These are phyloP conservation scores for Atethmia centrago DNA, from an alignment of 2,888 invertebrate species.

Conservation along the genomic window DNA sequence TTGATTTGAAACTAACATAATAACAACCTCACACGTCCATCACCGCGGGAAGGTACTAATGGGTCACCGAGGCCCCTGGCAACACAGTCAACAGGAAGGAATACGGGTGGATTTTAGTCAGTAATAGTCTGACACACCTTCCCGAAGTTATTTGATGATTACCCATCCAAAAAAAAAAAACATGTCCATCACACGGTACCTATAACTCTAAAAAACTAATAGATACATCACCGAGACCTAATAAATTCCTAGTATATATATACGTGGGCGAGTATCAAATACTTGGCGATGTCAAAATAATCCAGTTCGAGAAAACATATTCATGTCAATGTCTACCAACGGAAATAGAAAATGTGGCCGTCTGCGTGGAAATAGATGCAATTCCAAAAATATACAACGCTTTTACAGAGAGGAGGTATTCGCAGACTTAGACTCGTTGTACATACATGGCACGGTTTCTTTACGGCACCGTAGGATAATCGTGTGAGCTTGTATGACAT, in stretches of 20 bases:
- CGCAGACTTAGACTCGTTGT: conserved; percentile 8
- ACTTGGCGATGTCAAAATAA: conserved; percentile 62
- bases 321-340: conserved; percentile 65
- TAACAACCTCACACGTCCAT: too few species aligned
- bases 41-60: too few species aligned
- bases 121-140: too few species aligned
- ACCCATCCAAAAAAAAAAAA: too few species aligned
- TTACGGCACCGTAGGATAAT: neutral
- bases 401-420: conserved; percentile 42
- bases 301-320: conserved; percentile 57
- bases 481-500: neutral
- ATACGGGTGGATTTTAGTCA: too few species aligned
- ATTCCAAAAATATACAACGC: conserved; percentile 54
- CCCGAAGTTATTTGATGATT: too few species aligned
- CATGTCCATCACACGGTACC: neutral
- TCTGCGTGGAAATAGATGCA: conserved; percentile 56
- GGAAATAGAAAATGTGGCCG: conserved; percentile 64
- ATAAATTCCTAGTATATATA: conserved; percentile 33
- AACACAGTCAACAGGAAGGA: too few species aligned
- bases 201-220: conserved; percentile 37
- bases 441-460: neutral
- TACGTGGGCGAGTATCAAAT: conserved; percentile 47
- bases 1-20: too few species aligned
- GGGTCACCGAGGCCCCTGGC: too few species aligned
- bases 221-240: conserved; percentile 42